Evolutionary conservation across 2,113 vertebrate genomes (phyloP).

Genomic region (Pogonocichla stellata): DNA sequence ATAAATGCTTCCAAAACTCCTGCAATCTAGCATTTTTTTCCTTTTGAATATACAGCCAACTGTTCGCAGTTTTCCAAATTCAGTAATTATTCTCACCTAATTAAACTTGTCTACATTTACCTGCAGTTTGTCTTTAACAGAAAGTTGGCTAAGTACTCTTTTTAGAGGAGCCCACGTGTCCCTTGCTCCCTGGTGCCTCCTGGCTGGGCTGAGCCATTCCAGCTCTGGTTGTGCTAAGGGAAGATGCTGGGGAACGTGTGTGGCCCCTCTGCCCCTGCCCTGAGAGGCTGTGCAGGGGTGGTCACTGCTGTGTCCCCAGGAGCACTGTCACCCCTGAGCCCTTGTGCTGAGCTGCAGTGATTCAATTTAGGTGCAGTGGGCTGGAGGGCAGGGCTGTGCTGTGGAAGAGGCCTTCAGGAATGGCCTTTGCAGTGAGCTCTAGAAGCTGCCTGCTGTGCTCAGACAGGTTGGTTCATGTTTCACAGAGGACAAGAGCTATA

Average conservation of each 20-base stretch:
- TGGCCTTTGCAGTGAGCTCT: background rate
- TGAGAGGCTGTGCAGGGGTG: background rate
- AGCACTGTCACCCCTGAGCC: background rate
- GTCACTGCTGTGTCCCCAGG: background rate
- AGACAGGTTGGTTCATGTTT: background rate
- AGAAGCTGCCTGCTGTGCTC: background rate
- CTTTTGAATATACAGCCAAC: background rate
- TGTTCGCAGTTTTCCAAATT: background rate
- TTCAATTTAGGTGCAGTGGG: rapidly evolving
- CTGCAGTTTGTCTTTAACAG: background rate
- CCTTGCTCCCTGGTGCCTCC: background rate
- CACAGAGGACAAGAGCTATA: background rate
- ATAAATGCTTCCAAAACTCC: background rate
- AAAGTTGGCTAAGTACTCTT: background rate
- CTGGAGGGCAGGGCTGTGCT: background rate
- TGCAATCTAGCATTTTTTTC: background rate
- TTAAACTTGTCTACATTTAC: background rate
- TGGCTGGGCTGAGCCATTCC: background rate
- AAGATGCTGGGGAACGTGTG: rapidly evolving
- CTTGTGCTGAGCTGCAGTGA: background rate
- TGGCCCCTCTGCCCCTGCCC: rapidly evolving
- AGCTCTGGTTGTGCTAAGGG: background rate
- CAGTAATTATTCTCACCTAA: background rate
- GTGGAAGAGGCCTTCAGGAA: background rate
- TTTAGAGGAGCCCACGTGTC: background rate